These are phyloP conservation scores for Callospermophilus lateralis DNA, from an alignment of 2,113 vertebrate genomes.

Conservation along the genomic window DNA sequence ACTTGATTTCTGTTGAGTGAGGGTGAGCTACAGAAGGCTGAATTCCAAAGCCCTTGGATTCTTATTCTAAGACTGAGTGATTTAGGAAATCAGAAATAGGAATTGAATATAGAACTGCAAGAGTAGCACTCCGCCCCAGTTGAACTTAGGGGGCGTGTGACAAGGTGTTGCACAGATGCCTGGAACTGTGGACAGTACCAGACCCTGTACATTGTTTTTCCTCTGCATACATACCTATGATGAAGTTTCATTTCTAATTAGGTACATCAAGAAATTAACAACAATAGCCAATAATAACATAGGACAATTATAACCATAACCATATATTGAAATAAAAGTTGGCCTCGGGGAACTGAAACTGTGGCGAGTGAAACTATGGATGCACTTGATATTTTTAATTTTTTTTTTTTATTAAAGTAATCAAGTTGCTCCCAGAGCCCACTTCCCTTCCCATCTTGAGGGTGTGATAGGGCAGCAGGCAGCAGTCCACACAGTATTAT, in stretches of 20 bases:
- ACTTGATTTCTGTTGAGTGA: neutral
- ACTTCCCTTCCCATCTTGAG: neutral
- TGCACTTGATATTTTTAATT: neutral
- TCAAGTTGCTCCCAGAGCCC: neutral
- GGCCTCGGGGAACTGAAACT: too few species aligned
- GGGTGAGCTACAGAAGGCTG: neutral
- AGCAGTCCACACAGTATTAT: neutral
- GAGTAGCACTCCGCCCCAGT: neutral
- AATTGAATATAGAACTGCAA: neutral
- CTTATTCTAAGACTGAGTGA: neutral
- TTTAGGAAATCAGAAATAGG: neutral
- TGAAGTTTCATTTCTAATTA: neutral
- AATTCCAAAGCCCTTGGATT: neutral
- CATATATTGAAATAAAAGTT: neutral
- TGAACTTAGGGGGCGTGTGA: neutral
- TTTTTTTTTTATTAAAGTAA: neutral
- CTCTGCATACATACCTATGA: neutral
- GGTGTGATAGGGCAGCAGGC: rapidly evolving
- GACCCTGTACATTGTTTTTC: neutral
- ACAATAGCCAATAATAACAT: neutral
- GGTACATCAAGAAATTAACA: neutral
- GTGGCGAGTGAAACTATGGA: neutral
- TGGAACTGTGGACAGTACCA: neutral
- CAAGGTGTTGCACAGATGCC: neutral
- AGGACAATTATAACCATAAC: neutral